These are phyloP conservation scores for Euspilapteryx auroguttella DNA, from an alignment of 2,888 invertebrate genomes.

Conservation along the genomic window DNA sequence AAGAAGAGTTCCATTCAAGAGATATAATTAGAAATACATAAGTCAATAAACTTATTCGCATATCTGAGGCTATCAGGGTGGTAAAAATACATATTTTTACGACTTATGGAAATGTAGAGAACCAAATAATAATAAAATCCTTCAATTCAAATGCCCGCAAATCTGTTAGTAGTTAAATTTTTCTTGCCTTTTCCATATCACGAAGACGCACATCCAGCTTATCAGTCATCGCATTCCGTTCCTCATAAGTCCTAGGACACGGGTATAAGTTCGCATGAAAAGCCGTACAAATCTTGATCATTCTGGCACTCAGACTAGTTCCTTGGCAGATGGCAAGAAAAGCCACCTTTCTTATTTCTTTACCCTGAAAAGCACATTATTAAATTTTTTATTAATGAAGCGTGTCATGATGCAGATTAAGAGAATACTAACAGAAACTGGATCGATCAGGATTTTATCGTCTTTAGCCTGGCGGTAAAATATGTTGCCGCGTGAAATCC, in stretches of 20 bases:
- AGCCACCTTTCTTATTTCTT: conserved; percentile 80
- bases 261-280: conserved; percentile 87
- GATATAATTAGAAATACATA: not conserved
- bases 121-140: no score
- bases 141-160: no score
- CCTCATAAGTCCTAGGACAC: conserved; percentile 77
- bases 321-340: conserved; percentile 86
- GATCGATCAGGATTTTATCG: conserved; percentile 76
- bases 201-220: conserved; percentile 76
- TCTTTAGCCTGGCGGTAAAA: conserved; percentile 80
- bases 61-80: not conserved
- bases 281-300: conserved; percentile 86
- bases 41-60: not conserved
- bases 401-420: not conserved
- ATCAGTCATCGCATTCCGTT: conserved; percentile 75
- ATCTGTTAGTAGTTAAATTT: conserved; percentile 1
- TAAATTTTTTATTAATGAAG: not conserved
- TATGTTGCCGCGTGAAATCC: conserved; percentile 70
- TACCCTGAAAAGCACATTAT: conserved; percentile 58
- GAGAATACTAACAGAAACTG: conserved; percentile 70
- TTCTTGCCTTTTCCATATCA: conserved; percentile 73
- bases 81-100: no score
- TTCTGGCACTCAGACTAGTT: conserved; percentile 75
- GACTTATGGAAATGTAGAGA: no score
- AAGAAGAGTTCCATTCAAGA: conserved; percentile 2